Evolutionary conservation across 2,888 invertebrate species (phyloP).

Genomic region (Andricus curvator): DNA sequence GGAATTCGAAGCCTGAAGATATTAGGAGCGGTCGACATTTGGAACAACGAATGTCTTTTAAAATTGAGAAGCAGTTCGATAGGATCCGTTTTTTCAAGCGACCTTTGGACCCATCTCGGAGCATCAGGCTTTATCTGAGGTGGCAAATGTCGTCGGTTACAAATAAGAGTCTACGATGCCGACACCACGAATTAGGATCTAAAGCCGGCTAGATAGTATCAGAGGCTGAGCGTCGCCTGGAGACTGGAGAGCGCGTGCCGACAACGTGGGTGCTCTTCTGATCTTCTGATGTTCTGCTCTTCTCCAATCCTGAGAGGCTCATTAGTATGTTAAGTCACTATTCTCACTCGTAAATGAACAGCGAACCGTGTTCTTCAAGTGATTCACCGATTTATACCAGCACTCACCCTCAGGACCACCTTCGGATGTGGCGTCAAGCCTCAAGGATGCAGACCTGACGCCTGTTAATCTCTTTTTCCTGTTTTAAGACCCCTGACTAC

Average conservation of each 20-base stretch:
- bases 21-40: conserved; percentile 14
- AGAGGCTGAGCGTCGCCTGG: conserved; percentile 51
- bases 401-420: conserved; percentile 56
- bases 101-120: conserved; percentile 52
- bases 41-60: conserved; percentile 35
- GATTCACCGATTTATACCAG: conserved; percentile 48
- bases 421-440: conserved; percentile 43
- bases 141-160: conserved; percentile 69
- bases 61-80: conserved; percentile 7
- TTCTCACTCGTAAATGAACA: conserved; percentile 55
- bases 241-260: conserved; percentile 62
- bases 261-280: conserved; percentile 49
- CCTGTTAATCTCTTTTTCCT: conserved; percentile 40
- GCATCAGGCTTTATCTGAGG: conserved; percentile 60
- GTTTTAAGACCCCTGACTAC: conserved; percentile 28
- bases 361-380: conserved; percentile 51
- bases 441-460: conserved; percentile 41
- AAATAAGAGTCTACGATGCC: conserved; percentile 68
- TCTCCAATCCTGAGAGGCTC: conserved; percentile 50
- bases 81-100: conserved; percentile 41
- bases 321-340: conserved; percentile 59
- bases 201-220: conserved; percentile 68
- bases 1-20: conserved; percentile 9
- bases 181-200: conserved; percentile 71
- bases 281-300: neutral